These are phyloP conservation scores for Hyphantria cunea DNA, from an alignment of 1,140 invertebrate genomes.

Conservation along the genomic window DNA sequence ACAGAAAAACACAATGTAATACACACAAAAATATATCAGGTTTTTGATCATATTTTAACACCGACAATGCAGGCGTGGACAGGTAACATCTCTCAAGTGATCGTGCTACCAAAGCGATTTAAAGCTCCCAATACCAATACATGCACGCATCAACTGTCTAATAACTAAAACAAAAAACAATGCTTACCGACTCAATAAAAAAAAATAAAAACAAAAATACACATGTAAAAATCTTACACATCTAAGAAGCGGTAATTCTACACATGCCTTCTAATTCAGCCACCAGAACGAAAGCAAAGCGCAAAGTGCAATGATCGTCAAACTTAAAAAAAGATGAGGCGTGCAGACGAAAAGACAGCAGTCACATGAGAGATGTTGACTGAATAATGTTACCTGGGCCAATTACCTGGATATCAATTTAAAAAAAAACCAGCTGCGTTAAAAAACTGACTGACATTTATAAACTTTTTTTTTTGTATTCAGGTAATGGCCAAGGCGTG, in stretches of 20 bases:
- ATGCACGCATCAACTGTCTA: constrained; percentile 48
- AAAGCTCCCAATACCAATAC: constrained; percentile 41
- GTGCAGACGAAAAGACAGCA: constrained; percentile 62
- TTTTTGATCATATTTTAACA: constrained; percentile 27
- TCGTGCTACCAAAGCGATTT: constrained; percentile 35
- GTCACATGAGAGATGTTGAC: constrained; percentile 80
- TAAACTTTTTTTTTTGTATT: not conserved
- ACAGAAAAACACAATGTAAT: constrained; percentile 44
- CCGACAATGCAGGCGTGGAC: constrained; percentile 66
- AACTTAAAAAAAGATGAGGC: constrained; percentile 51
- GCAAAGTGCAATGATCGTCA: constrained; percentile 34
- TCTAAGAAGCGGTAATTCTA: constrained; percentile 3
- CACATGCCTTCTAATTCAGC: constrained; percentile 21
- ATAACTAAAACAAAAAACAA: constrained; percentile 10
- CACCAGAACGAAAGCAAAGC: constrained; percentile 40
- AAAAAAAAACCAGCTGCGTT: constrained; percentile 2
- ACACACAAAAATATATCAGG: constrained; percentile 2
- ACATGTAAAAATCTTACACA: constrained; percentile 5
- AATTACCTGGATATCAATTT: constrained; percentile 13
- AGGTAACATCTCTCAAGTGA: constrained; percentile 80
- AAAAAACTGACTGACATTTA: too few species aligned
- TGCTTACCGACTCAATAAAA: constrained; percentile 10
- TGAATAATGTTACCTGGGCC: constrained; percentile 49
- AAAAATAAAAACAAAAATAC: not conserved
- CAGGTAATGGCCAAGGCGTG: not conserved